Conservation (phyloP, 2,888 invertebrate species). For the Strigamia maritima region DNA sequence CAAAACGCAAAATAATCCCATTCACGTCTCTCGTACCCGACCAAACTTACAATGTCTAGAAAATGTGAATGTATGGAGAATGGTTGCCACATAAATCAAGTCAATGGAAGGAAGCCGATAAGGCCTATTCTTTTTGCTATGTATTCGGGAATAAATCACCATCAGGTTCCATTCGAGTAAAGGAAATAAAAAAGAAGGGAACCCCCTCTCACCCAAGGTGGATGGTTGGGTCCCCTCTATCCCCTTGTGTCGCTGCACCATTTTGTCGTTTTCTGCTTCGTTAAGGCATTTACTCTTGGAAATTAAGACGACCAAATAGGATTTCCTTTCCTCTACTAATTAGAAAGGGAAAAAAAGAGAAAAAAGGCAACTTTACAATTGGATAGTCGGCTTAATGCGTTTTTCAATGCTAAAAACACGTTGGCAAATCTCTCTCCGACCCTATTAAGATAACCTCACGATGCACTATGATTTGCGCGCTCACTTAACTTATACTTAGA, state of each 20-base stretch:
- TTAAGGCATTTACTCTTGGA: neutral
- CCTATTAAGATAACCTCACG: neutral
- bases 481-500: neutral
- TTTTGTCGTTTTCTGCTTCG: neutral
- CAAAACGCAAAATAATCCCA: conserved; percentile 24
- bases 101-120: conserved; percentile 29
- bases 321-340: neutral
- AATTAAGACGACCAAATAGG: neutral
- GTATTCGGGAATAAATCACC: conserved; percentile 18
- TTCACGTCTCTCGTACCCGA: conserved; percentile 18
- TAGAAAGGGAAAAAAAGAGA: neutral
- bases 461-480: conserved; percentile 4
- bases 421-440: neutral
- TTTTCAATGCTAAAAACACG: conserved; percentile 1
- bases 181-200: neutral
- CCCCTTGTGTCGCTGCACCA: neutral
- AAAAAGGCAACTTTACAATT: neutral
- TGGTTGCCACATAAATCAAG: conserved; percentile 24
- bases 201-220: neutral
- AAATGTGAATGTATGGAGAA: conserved; percentile 28
- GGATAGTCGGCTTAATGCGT: neutral
- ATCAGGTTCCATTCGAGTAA: conserved; percentile 12
- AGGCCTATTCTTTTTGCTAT: conserved; percentile 27
- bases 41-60: conserved; percentile 21
- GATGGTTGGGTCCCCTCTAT: neutral